phyloP scores from a whole-genome alignment of 2,888 invertebrate genomes.

The Calameuta filiformis region DNA sequence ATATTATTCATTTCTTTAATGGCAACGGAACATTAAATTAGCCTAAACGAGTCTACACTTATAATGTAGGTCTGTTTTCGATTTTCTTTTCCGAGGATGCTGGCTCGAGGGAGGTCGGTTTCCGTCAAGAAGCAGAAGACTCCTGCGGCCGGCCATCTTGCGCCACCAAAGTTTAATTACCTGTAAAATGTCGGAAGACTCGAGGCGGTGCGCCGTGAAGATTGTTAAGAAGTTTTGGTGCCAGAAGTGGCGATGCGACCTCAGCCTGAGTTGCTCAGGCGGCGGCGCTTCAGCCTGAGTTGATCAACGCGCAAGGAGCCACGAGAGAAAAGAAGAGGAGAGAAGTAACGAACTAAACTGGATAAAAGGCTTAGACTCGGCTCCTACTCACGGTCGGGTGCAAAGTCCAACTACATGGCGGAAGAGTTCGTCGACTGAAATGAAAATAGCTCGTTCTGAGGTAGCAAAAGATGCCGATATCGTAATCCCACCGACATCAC shows the following conservation, averaged over 20 bases:
- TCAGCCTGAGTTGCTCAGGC: not conserved
- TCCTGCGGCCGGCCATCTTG: slow-evolving; percentile 20
- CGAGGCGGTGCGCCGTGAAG: slow-evolving; percentile 22
- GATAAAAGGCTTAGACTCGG: too few species aligned
- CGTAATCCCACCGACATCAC: too few species aligned
- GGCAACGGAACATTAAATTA: too few species aligned
- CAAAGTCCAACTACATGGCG: too few species aligned
- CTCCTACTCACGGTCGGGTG: too few species aligned
- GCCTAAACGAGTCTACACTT: too few species aligned
- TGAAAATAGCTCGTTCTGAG: too few species aligned
- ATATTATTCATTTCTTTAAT: too few species aligned
- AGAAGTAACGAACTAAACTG: not conserved
- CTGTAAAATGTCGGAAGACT: slow-evolving; percentile 32
- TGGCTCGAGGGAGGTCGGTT: not conserved
- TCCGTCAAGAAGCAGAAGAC: not conserved
- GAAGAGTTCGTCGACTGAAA: too few species aligned
- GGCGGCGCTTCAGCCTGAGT: not conserved
- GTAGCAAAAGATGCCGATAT: too few species aligned
- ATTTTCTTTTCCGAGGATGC: not conserved
- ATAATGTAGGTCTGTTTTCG: not conserved
- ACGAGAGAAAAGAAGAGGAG: not conserved
- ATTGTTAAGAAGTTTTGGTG: slow-evolving; percentile 33
- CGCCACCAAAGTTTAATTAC: slow-evolving; percentile 41
- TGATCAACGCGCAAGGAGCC: not conserved
- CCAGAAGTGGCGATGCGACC: too few species aligned